Conservation (phyloP, 1,140 invertebrate genomes). For the Bathynomus jamesi region DNA sequence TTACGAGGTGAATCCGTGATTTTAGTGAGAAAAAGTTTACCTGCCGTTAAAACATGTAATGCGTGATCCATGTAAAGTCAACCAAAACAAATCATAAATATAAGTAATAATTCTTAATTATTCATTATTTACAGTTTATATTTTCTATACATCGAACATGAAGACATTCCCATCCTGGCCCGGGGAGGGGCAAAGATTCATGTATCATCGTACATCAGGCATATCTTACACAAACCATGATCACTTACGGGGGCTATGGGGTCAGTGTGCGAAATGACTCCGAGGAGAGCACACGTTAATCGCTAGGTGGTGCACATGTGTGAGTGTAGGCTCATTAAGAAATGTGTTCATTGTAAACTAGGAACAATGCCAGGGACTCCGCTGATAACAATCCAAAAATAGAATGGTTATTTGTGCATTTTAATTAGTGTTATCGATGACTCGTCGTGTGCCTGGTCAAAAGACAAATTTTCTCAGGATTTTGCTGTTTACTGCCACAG, state of each 20-base stretch:
- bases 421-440: not conserved
- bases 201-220: not conserved
- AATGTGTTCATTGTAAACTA: not conserved
- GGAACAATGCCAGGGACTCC: not conserved
- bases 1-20: too few species aligned
- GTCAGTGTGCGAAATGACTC: not conserved
- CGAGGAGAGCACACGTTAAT: not conserved
- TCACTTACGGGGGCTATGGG: not conserved
- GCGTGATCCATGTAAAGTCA: too few species aligned
- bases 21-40: too few species aligned
- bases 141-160: not conserved
- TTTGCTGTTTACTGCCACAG: not conserved
- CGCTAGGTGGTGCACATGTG: not conserved
- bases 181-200: not conserved
- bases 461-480: not conserved
- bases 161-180: not conserved
- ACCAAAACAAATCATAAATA: too few species aligned
- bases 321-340: not conserved
- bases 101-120: not conserved
- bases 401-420: not conserved
- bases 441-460: not conserved
- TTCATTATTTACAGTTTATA: not conserved
- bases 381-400: not conserved
- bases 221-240: not conserved
- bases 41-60: too few species aligned